A percentile compares a stretch with the other conserved stretches of the same genome.
Evolutionary conservation across 2,888 invertebrate species (phyloP).

Genomic region (Philereme vetulata): DNA sequence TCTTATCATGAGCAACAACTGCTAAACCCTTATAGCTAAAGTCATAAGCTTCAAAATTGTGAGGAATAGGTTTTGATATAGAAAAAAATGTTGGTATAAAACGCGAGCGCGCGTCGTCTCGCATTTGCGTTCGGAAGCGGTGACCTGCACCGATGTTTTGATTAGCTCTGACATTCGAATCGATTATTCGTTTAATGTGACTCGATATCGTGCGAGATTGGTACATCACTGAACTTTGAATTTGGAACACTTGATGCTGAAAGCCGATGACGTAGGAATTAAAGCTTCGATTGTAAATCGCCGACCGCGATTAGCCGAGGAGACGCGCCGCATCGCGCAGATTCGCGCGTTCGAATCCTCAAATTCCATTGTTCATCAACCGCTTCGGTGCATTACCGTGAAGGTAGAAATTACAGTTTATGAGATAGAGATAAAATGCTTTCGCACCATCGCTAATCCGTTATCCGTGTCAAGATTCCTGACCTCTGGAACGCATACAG

Average conservation of each 20-base stretch:
- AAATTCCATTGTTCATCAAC: conserved; percentile 34
- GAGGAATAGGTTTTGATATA: conserved; percentile 15
- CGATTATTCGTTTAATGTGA: conserved; percentile 78
- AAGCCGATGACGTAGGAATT: conserved; percentile 8
- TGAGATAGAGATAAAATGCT: conserved; percentile 42
- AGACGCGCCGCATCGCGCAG: conserved; percentile 11
- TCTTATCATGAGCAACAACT: conserved; percentile 9
- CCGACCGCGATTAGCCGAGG: conserved; percentile 9
- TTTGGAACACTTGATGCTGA: conserved; percentile 45
- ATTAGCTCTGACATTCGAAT: conserved; percentile 80
- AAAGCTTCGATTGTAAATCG: conserved; percentile 28
- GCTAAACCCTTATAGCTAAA: conserved; percentile 18
- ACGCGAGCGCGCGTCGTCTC: conserved; percentile 72
- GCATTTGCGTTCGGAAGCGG: conserved; percentile 77
- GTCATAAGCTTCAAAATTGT: conserved; percentile 30
- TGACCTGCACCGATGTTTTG: conserved; percentile 81
- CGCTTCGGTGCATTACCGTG: conserved; percentile 27
- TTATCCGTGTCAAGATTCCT: conserved; percentile 39
- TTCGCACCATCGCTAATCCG: conserved; percentile 42
- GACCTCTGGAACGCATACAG: conserved; percentile 33
- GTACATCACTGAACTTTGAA: conserved; percentile 48
- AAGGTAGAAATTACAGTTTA: conserved; percentile 39
- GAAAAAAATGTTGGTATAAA: conserved; percentile 47
- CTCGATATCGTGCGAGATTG: conserved; percentile 61
- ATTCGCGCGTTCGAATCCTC: conserved; percentile 23